Percentiles rank a stretch among this genome's conserved stretches.
Evolutionary conservation across 1,140 invertebrate species (phyloP).

Genomic region (Diachasma alloeum): DNA sequence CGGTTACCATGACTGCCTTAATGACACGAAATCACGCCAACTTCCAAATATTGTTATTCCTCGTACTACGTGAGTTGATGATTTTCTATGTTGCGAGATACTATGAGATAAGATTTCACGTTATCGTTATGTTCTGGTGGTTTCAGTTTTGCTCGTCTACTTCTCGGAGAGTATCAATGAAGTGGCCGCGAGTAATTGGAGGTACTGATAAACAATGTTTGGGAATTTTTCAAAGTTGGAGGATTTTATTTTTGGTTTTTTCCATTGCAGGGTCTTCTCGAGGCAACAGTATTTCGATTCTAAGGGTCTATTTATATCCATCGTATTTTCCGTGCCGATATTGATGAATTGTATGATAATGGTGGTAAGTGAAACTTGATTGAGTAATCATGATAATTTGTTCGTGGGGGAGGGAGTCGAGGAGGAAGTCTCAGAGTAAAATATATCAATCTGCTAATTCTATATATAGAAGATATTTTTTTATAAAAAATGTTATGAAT

Average conservation of each 20-base stretch:
- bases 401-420: too few species aligned
- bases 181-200: conserved; percentile 85
- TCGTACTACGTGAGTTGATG: conserved; percentile 77
- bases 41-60: conserved; percentile 85
- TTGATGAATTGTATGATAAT: conserved; percentile 91
- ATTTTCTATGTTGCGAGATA: background rate
- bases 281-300: conserved; percentile 93
- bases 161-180: conserved; percentile 90
- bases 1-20: conserved; percentile 79
- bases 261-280: conserved; percentile 74
- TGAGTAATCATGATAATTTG: too few species aligned
- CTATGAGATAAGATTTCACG: background rate
- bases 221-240: background rate
- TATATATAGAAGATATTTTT: too few species aligned
- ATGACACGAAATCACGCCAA: conserved; percentile 85
- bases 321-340: conserved; percentile 90
- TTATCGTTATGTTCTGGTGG: conserved; percentile 46
- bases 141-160: conserved; percentile 83
- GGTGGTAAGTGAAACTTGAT: conserved; percentile 87
- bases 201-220: conserved; percentile 46
- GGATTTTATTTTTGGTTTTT: background rate
- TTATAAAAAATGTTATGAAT: too few species aligned
- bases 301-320: conserved; percentile 90
- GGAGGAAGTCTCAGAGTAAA: too few species aligned
- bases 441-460: too few species aligned